phyloP scores from a whole-genome alignment of 2,113 vertebrate species.

The Colossoma macropomum region DNA sequence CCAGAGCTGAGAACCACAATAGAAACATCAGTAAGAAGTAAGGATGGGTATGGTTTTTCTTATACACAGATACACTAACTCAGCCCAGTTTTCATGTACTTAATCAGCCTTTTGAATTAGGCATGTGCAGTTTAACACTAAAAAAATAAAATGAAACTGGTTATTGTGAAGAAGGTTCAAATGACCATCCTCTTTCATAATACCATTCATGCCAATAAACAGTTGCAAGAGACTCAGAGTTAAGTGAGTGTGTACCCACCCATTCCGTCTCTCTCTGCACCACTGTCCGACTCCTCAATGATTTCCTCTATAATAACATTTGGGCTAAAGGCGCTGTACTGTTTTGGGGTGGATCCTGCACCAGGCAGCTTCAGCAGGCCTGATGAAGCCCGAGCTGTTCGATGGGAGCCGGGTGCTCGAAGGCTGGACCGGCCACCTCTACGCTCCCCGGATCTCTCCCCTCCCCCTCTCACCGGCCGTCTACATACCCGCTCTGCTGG shows the following conservation, averaged over 20 bases:
- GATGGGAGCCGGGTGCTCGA: not conserved
- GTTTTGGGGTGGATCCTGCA: not conserved
- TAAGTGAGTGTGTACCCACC: not conserved
- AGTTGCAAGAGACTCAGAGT: too few relatives aligned
- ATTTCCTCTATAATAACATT: slow-evolving; percentile 86
- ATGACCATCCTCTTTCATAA: too few relatives aligned
- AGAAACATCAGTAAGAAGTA: not conserved
- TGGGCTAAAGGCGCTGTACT: slow-evolving; percentile 43
- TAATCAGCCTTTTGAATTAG: too few relatives aligned
- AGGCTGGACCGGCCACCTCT: slow-evolving; percentile 28
- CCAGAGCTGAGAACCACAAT: not conserved
- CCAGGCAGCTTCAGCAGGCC: not conserved
- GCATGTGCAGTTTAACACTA: too few relatives aligned
- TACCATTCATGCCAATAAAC: too few relatives aligned
- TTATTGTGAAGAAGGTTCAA: too few relatives aligned
- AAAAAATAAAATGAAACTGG: too few relatives aligned
- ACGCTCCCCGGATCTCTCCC: not conserved
- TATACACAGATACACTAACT: too few relatives aligned
- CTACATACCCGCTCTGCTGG: not conserved
- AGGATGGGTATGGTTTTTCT: not conserved
- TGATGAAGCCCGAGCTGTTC: not conserved
- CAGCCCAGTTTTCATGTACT: too few relatives aligned
- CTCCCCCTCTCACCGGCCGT: slow-evolving; percentile 21
- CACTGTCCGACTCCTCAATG: slow-evolving; percentile 69
- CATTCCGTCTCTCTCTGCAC: slow-evolving; percentile 39